Evolutionary conservation across 2,797 vertebrate species (phyloP).

Genomic region (Esox lucius): DNA sequence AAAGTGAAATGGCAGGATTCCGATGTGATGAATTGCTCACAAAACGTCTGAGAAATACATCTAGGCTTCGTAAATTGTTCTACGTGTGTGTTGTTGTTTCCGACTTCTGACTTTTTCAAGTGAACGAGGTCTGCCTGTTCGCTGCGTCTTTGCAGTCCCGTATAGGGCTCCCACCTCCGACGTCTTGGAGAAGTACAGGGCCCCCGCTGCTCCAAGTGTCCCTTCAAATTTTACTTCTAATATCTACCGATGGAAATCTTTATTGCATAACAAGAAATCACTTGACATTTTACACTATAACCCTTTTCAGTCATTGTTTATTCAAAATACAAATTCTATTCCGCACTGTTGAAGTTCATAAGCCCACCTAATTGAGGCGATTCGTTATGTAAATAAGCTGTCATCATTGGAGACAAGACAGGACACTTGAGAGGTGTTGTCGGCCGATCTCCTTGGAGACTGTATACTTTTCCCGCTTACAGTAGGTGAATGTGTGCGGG

Average conservation of each 20-base stretch:
- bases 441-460: conserved; percentile 20
- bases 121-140: conserved; percentile 26
- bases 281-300: background rate
- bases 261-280: background rate
- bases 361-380: background rate
- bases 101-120: conserved; percentile 35
- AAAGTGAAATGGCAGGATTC: conserved; percentile 8
- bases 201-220: background rate
- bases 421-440: conserved; percentile 7
- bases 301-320: background rate
- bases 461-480: background rate
- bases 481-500: conserved; percentile 1
- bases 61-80: background rate
- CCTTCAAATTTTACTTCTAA: background rate
- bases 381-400: background rate
- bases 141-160: background rate
- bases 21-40: background rate
- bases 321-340: background rate
- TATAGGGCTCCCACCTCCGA: conserved; percentile 70
- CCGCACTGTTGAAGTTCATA: background rate
- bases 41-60: background rate
- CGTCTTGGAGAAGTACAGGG: conserved; percentile 64
- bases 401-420: background rate
- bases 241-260: background rate
- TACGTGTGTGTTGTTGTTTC: background rate